Conservation (phyloP, 2,888 invertebrate species). For the Chloroclystis v-ata region DNA sequence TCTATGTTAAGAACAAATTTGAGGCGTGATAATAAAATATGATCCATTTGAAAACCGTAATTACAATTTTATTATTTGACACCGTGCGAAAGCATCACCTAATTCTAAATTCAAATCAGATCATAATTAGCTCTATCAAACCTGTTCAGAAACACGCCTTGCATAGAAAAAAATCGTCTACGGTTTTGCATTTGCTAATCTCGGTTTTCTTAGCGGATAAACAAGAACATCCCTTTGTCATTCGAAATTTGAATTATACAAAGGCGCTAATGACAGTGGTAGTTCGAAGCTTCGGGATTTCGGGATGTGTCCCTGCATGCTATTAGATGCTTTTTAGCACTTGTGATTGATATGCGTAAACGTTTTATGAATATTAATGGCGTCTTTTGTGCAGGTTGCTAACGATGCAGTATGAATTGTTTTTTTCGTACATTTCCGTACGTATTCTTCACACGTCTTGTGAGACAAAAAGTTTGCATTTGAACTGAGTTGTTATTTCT, state of each 20-base stretch:
- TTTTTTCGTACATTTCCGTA: constrained; percentile 51
- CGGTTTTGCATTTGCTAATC: constrained; percentile 38
- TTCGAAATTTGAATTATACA: constrained; percentile 57
- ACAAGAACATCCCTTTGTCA: constrained; percentile 70
- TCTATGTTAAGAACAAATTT: no score
- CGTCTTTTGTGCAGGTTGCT: constrained; percentile 54
- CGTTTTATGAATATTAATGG: constrained; percentile 68
- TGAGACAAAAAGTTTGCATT: constrained; percentile 13
- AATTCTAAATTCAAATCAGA: constrained; percentile 52
- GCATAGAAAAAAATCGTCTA: constrained; percentile 40
- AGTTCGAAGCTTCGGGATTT: constrained; percentile 58
- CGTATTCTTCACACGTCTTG: constrained; percentile 43
- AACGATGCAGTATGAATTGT: constrained; percentile 38
- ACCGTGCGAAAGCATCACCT: constrained; percentile 62
- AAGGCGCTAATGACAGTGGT: constrained; percentile 69
- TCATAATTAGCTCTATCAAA: constrained; percentile 54
- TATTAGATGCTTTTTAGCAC: constrained; percentile 67
- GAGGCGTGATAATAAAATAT: no score
- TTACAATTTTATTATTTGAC: no score
- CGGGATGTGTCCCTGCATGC: constrained; percentile 67
- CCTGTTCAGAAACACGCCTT: constrained; percentile 33
- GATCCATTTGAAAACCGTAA: no score
- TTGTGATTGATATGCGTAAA: constrained; percentile 77
- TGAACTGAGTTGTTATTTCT: constrained; percentile 7
- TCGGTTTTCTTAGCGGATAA: constrained; percentile 59